phyloP scores from a whole-genome alignment of 1,140 invertebrate species.

The Atta texana region DNA sequence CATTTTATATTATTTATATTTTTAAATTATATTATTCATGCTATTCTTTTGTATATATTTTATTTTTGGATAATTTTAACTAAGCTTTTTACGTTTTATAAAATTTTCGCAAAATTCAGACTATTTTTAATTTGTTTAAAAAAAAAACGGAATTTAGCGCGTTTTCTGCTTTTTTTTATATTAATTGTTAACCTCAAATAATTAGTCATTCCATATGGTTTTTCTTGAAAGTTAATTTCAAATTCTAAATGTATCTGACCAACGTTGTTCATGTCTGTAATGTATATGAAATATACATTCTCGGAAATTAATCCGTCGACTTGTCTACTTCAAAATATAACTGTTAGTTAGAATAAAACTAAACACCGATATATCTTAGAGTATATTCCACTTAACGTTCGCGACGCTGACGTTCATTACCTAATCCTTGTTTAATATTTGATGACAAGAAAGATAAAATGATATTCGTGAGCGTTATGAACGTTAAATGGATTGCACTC shows the following conservation, averaged over 20 bases:
- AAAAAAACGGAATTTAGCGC: neutral
- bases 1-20: neutral
- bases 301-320: conserved; percentile 15
- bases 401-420: no score
- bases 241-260: conserved; percentile 6
- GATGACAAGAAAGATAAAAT: no score
- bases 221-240: neutral
- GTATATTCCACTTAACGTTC: no score
- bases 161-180: neutral
- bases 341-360: conserved; percentile 20
- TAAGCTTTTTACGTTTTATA: neutral
- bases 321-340: neutral
- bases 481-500: no score
- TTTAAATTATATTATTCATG: neutral
- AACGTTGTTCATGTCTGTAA: conserved; percentile 11
- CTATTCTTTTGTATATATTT: neutral
- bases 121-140: neutral
- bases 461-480: no score
- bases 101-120: neutral
- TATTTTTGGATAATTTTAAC: neutral
- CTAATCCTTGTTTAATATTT: no score
- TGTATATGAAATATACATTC: conserved; percentile 8
- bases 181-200: neutral
- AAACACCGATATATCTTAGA: neutral
- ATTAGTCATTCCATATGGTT: neutral